Percentiles rank a stretch among this genome's conserved stretches.
Evolutionary conservation across 1,140 invertebrate species (phyloP).

Genomic region (Pseudomyrmex dendroicus): DNA sequence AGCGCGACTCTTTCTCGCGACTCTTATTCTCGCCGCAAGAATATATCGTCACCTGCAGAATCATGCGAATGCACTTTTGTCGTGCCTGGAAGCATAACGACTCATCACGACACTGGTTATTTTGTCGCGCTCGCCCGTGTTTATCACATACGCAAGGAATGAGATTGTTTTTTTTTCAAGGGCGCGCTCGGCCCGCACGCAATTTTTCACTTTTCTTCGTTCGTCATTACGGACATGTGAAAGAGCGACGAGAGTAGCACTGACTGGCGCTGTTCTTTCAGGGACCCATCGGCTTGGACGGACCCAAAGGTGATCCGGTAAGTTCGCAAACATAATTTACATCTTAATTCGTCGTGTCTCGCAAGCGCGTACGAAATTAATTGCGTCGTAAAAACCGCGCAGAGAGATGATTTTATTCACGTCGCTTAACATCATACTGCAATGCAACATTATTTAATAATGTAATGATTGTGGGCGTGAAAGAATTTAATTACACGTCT

Average conservation of each 20-base stretch:
- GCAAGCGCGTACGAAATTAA: conserved; percentile 39
- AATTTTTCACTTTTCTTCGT: conserved; percentile 66
- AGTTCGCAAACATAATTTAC: conserved; percentile 81
- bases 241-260: conserved; percentile 33
- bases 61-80: conserved; percentile 51
- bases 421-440: not conserved
- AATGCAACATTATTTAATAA: conserved; percentile 31
- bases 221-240: conserved; percentile 1
- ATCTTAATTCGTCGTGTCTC: conserved; percentile 32
- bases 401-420: conserved; percentile 31
- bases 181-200: conserved; percentile 59
- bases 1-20: conserved; percentile 10
- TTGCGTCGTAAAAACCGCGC: conserved; percentile 24
- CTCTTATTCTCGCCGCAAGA: not conserved
- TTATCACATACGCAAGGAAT: conserved; percentile 64
- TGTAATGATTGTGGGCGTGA: conserved; percentile 38
- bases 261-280: conserved; percentile 84
- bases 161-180: conserved; percentile 49
- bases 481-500: conserved; percentile 20
- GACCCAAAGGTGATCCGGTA: conserved; percentile 96
- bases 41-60: not conserved
- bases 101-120: conserved; percentile 23
- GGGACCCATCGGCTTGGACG: conserved; percentile 97
- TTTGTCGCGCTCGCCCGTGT: conserved; percentile 61
- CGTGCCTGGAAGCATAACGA: conserved; percentile 79